Percentiles rank a stretch among this genome's conserved stretches.
These are phyloP conservation scores for Hedya salicella DNA, from an alignment of 2,888 invertebrate genomes.

Conservation along the genomic window DNA sequence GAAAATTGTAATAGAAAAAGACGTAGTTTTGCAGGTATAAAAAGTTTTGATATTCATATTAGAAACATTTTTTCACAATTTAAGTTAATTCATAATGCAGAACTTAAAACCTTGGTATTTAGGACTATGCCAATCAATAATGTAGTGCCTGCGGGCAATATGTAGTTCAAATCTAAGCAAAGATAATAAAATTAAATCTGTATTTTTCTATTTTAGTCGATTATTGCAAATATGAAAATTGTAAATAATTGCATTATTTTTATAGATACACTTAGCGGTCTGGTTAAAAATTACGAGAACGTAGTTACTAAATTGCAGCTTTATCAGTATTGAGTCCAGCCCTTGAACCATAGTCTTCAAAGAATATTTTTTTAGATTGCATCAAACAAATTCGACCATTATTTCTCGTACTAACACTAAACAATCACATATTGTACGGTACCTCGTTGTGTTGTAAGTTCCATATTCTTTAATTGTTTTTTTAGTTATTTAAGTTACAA, in stretches of 20 bases:
- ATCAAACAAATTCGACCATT: conserved; percentile 1
- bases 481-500: conserved; percentile 76
- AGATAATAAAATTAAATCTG: conserved; percentile 38
- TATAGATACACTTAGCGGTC: conserved; percentile 25
- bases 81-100: conserved; percentile 9
- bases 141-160: conserved; percentile 24
- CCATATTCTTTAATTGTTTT: conserved; percentile 68
- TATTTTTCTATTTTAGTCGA: conserved; percentile 37
- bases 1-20: not conserved
- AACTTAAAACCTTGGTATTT: conserved; percentile 1
- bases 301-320: conserved; percentile 26
- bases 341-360: conserved; percentile 3
- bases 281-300: conserved; percentile 8
- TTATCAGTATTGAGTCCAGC: conserved; percentile 16
- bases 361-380: conserved; percentile 10
- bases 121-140: conserved; percentile 38
- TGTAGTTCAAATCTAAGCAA: conserved; percentile 36
- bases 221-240: conserved; percentile 27
- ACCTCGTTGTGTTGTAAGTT: conserved; percentile 65
- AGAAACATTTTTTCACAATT: not conserved
- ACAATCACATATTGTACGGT: conserved; percentile 52
- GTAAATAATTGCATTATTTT: conserved; percentile 33
- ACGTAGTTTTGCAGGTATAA: not conserved
- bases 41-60: not conserved
- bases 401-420: conserved; percentile 5